A percentile compares a stretch with the other conserved stretches of the same genome.
Conservation (phyloP, 2,113 vertebrate genomes). For the Limnothrissa miodon region DNA sequence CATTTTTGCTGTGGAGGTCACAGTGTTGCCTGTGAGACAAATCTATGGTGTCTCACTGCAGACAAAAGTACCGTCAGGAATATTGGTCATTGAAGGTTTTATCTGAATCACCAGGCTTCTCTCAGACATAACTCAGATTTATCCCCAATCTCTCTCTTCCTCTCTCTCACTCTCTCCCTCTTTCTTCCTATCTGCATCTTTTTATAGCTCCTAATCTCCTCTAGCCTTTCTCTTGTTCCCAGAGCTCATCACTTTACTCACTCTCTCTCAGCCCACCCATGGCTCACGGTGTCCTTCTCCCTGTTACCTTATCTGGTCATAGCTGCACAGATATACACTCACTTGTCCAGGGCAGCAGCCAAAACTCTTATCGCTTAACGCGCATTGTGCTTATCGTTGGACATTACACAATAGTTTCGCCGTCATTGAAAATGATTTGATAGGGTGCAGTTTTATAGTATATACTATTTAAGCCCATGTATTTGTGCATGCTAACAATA, state of each 20-base stretch:
- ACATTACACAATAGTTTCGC: neutral
- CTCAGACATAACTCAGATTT: neutral
- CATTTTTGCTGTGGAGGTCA: neutral
- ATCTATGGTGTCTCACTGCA: neutral
- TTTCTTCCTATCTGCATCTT: neutral
- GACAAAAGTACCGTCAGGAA: neutral
- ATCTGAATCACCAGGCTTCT: neutral
- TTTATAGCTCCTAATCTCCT: neutral
- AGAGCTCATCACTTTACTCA: neutral
- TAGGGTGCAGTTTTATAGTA: neutral
- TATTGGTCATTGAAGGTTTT: neutral
- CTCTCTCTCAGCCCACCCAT: neutral
- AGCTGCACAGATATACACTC: neutral
- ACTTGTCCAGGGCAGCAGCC: neutral
- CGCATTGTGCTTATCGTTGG: neutral
- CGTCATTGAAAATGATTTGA: neutral
- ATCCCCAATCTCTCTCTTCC: neutral
- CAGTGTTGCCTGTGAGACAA: neutral
- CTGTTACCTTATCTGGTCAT: neutral
- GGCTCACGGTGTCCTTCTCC: neutral
- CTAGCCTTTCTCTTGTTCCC: slow-evolving; percentile 2
- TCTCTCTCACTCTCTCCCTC: neutral
- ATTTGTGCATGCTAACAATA: neutral
- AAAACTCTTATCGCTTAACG: neutral
- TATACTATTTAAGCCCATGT: neutral